Conservation (phyloP, 2,888 invertebrate genomes). For the Brachyopa scutellaris region DNA sequence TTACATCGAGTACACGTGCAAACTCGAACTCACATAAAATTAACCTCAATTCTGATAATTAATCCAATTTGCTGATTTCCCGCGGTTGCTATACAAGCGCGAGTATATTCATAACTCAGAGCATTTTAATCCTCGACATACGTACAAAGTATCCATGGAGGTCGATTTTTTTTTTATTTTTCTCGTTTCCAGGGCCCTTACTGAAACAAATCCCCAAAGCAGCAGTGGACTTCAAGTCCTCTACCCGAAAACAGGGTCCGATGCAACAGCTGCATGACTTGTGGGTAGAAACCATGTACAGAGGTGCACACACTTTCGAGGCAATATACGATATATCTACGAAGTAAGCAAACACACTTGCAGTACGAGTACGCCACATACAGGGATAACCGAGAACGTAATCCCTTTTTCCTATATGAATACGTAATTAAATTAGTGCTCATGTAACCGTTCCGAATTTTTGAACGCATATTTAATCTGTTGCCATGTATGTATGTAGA, state of each 20-base stretch:
- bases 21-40: slow-evolving; percentile 46
- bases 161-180: not conserved
- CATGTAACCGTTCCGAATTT: slow-evolving; percentile 54
- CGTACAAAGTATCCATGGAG: not conserved
- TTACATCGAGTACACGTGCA: too few relatives aligned
- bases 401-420: slow-evolving; percentile 55
- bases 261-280: slow-evolving; percentile 52
- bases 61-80: slow-evolving; percentile 62
- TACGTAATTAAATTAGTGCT: slow-evolving; percentile 62
- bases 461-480: slow-evolving; percentile 59
- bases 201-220: not conserved
- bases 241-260: slow-evolving; percentile 7
- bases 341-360: not conserved
- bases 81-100: slow-evolving; percentile 39
- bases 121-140: slow-evolving; percentile 44
- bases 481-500: too few relatives aligned
- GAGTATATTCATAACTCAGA: slow-evolving; percentile 35
- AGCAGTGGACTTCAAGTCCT: not conserved
- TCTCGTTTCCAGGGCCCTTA: not conserved
- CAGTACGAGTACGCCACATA: not conserved
- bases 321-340: not conserved
- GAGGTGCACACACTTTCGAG: not conserved
- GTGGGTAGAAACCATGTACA: not conserved
- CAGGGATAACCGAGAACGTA: not conserved
- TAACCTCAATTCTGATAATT: slow-evolving; percentile 61